Base-by-base conservation (phyloP, 2,113 vertebrate species). In the Ancistrus triradiatus region DNA sequence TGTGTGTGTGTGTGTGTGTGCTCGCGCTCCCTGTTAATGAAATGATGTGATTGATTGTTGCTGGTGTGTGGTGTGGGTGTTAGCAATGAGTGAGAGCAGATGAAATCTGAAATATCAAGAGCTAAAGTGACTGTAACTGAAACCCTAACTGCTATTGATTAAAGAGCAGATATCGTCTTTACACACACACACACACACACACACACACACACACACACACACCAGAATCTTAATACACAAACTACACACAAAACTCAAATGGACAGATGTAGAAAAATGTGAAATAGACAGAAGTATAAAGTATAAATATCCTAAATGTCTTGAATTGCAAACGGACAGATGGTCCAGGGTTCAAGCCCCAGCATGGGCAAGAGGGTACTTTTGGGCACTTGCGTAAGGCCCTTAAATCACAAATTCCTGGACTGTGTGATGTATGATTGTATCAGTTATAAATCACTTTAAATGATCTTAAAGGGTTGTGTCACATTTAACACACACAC, bases 51-150 rank as follows among this genome's bases (percentile, higher is more conserved):
- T 89, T 84, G 83, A 87, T 87, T 84, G 84, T 83, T 83, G 70
- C 22, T 74, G 77, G 74, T 61, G 73, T 43, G 48, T 65, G 73
- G 65, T 70, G 69, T 70, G 69, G 69, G 82, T 86, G 86, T 86
- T 80, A 74, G 76, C 81, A 84, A 83, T 80, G 71, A 84, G 80
- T 86, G 79, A 28, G 67, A 73, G 80, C 74, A 78, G 75, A 81
- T 81, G 78, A 78, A 84, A 81, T 80, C 80, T 88, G 86, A 86
- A 87, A 87, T 87, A 87, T 86, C 83, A 89, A 83, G 75, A 80
- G 84, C 80, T 87, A 87, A n/a, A 87, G 85, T 85, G 82, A 82
- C 56, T 15, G 84, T 87, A 88, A 90, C 85, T 79, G 76, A 83
- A 85, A 82, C 83, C 83, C 78, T 83, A 84, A 82, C 81, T 76